Percentiles rank a stretch among this genome's conserved stretches.
Evolutionary conservation across 1,140 invertebrate genomes (phyloP).

Genomic region (Odontomachus brunneus): DNA sequence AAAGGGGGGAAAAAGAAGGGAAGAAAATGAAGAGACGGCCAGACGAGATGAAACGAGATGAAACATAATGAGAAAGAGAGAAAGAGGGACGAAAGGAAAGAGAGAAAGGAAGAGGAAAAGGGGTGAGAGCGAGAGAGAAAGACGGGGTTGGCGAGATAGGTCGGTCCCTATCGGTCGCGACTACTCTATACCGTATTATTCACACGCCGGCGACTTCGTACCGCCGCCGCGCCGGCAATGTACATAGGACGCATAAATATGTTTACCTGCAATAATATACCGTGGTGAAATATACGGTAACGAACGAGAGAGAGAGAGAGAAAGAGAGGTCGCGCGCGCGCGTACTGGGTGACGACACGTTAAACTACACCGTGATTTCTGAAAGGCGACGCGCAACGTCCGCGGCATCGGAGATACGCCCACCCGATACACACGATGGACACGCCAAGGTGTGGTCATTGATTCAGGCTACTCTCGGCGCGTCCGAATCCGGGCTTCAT

Average conservation of each 20-base stretch:
- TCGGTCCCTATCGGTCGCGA: slow-evolving; percentile 59
- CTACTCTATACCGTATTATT: slow-evolving; percentile 75
- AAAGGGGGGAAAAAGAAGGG: slow-evolving; percentile 3
- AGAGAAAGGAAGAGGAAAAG: slow-evolving; percentile 15
- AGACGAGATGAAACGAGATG: slow-evolving; percentile 9
- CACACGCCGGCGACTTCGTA: slow-evolving; percentile 76
- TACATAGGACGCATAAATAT: slow-evolving; percentile 67
- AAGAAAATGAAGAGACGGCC: neutral
- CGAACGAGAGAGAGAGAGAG: neutral
- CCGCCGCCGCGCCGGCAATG: slow-evolving; percentile 28
- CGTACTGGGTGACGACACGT: slow-evolving; percentile 47
- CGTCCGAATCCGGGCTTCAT: too few species aligned
- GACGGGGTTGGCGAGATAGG: slow-evolving; percentile 54
- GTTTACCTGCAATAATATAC: slow-evolving; percentile 65
- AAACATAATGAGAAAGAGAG: slow-evolving; percentile 37
- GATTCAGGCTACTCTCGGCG: slow-evolving; percentile 31
- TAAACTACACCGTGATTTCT: slow-evolving; percentile 69
- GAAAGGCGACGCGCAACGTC: slow-evolving; percentile 51
- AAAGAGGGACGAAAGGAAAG: slow-evolving; percentile 43
- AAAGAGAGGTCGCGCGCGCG: neutral
- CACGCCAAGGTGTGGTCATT: slow-evolving; percentile 51
- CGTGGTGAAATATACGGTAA: neutral
- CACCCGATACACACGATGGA: slow-evolving; percentile 33
- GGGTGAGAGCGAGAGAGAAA: slow-evolving; percentile 35
- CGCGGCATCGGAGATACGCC: slow-evolving; percentile 48